Evolutionary conservation across 2,797 vertebrate genomes (phyloP).

Genomic region (Tauraco hartlaubi): DNA sequence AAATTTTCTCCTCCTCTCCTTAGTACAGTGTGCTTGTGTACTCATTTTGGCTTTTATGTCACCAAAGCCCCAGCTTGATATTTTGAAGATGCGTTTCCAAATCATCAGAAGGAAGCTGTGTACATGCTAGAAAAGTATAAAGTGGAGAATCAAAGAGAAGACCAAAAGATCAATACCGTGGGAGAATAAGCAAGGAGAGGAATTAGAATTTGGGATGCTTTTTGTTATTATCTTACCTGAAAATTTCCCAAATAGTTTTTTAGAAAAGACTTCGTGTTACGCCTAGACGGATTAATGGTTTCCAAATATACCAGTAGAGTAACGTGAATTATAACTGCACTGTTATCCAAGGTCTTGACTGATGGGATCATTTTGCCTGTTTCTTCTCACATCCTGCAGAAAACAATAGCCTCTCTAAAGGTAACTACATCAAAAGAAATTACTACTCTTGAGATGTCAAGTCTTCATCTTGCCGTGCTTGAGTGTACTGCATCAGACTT

Average conservation of each 20-base stretch:
- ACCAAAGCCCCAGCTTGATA: not conserved
- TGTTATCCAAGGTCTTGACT: not conserved
- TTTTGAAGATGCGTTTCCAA: not conserved
- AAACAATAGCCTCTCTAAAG: conserved; percentile 27
- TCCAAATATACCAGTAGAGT: not conserved
- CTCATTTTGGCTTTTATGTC: not conserved
- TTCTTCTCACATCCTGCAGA: not conserved
- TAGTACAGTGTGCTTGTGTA: not conserved
- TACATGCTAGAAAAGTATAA: accelerated
- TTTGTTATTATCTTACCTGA: not conserved
- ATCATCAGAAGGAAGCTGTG: not conserved
- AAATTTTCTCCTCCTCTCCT: not conserved
- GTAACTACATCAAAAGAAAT: conserved; percentile 30
- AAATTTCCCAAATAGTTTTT: not conserved
- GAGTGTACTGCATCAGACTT: not conserved
- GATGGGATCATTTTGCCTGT: not conserved
- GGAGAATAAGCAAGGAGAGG: not conserved
- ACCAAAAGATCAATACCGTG: not conserved
- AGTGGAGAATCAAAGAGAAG: not conserved
- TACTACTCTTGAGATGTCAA: not conserved
- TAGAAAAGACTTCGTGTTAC: not conserved
- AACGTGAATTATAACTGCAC: not conserved
- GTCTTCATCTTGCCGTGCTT: not conserved
- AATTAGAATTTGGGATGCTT: not conserved
- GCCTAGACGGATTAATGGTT: not conserved